Conservation (phyloP, 2,113 vertebrate species). For the Anoplopoma fimbria region DNA sequence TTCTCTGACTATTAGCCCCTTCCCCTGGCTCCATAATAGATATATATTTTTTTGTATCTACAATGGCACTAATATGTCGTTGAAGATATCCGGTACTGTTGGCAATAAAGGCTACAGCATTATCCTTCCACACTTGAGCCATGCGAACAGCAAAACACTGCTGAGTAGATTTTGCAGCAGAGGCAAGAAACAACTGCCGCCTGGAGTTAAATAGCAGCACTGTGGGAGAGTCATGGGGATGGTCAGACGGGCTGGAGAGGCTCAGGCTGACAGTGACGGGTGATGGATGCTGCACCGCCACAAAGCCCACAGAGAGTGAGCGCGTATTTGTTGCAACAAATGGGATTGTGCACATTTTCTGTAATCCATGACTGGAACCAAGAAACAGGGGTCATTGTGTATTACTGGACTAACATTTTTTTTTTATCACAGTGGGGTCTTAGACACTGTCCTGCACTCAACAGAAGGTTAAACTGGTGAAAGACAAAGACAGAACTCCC, state of each 20-base stretch:
- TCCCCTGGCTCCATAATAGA: not conserved
- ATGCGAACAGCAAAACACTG: conserved; percentile 33
- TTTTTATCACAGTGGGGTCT: conserved; percentile 24
- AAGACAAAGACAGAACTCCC: not conserved
- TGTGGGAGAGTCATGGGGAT: conserved; percentile 41
- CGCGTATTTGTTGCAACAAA: conserved; percentile 68
- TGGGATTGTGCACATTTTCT: conserved; percentile 64
- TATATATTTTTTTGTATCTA: not conserved
- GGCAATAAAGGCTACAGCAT: conserved; percentile 25
- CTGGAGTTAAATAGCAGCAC: conserved; percentile 53
- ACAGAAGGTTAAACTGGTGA: not conserved
- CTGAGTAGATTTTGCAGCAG: conserved; percentile 32
- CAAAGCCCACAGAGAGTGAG: conserved; percentile 51
- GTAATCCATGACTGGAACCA: conserved; percentile 57
- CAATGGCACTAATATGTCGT: not conserved
- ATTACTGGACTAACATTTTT: conserved; percentile 26
- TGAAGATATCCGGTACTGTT: not conserved
- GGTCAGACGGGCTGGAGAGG: conserved; percentile 44
- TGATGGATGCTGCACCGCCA: conserved; percentile 59
- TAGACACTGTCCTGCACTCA: not conserved
- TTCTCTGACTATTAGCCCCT: too few relatives aligned
- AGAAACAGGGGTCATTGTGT: conserved; percentile 41
- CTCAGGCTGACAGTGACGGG: conserved; percentile 51
- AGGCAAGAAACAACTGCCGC: conserved; percentile 28
- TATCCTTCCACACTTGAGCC: conserved; percentile 33